These are phyloP conservation scores for Bembecia ichneumoniformis DNA, from an alignment of 2,888 invertebrate species.

Conservation along the genomic window DNA sequence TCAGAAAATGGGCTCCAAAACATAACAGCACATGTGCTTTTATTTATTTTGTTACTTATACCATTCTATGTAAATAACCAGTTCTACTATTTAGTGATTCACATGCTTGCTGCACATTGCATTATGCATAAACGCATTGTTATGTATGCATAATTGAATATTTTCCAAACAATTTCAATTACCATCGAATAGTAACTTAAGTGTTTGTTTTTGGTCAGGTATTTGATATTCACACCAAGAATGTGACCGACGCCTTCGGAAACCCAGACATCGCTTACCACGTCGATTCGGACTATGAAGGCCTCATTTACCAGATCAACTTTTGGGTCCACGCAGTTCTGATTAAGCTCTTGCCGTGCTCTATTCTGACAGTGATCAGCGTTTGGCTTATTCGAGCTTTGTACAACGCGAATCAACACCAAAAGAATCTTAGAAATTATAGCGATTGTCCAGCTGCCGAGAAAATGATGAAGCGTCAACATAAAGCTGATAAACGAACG, in stretches of 20 bases:
- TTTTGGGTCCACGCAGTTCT: conserved; percentile 87
- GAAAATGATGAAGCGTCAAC: conserved; percentile 55
- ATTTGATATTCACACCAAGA: conserved; percentile 63
- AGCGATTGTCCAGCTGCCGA: conserved; percentile 68
- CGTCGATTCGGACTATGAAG: conserved; percentile 70
- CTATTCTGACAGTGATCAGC: conserved; percentile 81
- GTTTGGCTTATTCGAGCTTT: conserved; percentile 80
- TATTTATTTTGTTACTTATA: too few species aligned
- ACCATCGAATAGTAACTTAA: conserved; percentile 23
- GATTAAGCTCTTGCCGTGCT: conserved; percentile 85
- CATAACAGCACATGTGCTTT: neutral
- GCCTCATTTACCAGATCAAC: conserved; percentile 77
- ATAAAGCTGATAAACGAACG: conserved; percentile 80
- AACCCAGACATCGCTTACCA: conserved; percentile 48
- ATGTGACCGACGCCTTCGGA: conserved; percentile 51
- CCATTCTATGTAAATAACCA: too few species aligned
- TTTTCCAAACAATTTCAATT: conserved; percentile 29
- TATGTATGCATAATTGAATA: neutral
- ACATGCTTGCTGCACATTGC: too few species aligned
- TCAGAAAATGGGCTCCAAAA: neutral
- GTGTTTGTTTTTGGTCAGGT: conserved; percentile 36
- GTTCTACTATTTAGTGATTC: too few species aligned
- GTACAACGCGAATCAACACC: conserved; percentile 81
- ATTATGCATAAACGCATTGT: neutral
- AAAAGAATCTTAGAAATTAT: conserved; percentile 78